Conservation (phyloP, 2,888 invertebrate genomes). For the Vannuccia rotundouncinata region DNA sequence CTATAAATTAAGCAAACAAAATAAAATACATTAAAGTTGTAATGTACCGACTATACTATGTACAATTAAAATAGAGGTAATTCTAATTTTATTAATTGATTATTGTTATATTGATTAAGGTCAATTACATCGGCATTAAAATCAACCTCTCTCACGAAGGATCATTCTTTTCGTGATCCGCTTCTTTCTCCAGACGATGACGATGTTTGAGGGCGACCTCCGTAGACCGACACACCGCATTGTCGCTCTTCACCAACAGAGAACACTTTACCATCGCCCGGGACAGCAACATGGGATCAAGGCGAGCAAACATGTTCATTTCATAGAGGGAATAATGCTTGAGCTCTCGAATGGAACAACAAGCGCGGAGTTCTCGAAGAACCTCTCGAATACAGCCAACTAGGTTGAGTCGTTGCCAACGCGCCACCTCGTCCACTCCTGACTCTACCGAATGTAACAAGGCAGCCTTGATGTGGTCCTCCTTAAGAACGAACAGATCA, state of each 20-base stretch:
- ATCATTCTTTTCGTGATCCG: too few species aligned
- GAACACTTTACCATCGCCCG: not conserved
- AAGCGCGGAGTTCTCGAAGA: not conserved
- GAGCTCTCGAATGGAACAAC: not conserved
- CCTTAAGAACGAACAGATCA: not conserved
- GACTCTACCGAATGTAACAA: slow-evolving; percentile 5
- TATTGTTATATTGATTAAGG: too few species aligned
- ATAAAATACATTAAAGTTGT: too few species aligned
- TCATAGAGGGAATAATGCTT: slow-evolving; percentile 14
- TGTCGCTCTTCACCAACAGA: not conserved
- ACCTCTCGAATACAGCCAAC: not conserved
- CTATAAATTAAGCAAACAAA: too few species aligned
- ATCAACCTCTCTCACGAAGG: too few species aligned
- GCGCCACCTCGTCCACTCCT: not conserved
- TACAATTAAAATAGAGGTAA: too few species aligned
- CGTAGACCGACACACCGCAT: not conserved
- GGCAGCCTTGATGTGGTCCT: not conserved
- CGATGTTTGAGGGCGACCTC: not conserved
- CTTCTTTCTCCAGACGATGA: too few species aligned
- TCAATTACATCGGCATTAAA: too few species aligned
- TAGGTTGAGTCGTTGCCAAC: slow-evolving; percentile 6
- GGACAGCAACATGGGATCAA: not conserved
- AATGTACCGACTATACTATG: too few species aligned
- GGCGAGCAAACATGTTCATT: not conserved
- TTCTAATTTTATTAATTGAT: too few species aligned